Base-by-base conservation (phyloP, 2,113 vertebrate genomes). In the Dinomys branickii region DNA sequence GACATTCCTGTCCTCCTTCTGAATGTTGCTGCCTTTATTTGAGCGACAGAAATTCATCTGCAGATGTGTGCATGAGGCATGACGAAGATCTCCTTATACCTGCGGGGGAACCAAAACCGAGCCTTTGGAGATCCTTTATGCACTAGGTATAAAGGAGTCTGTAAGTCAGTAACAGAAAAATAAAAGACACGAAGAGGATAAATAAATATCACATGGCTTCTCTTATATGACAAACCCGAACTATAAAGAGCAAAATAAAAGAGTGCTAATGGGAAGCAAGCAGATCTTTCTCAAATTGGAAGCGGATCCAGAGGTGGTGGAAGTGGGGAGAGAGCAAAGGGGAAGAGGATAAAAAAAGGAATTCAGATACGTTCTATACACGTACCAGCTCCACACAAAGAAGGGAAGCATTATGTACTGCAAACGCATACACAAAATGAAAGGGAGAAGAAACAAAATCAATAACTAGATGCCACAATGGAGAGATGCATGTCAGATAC, bases 11-110 rank as follows among this genome's bases (percentile, higher is more conserved):
- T 90, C 89, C 81, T 96, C 56, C 61, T 73, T 75, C 35, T 96
- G 89, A 94, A 86, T 69, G 33, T 61, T 87, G 41, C 24, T 93
- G 33, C 78, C 86, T 96, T 95, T 96, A 86, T 97, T 89, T 94
- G 63, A 94, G 92, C 58, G 63, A 97, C 61, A 95, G 86, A 97
- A 97, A 96, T 96, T 89, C 38, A 65, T 61, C 82, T 63, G 47
- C 26, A 93, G 77, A 20, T 95, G 33, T 52, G 90, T 97, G 26
- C 13, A 73, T 58, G 83, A 89, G 71, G 7, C 81, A 35, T 63
- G 77, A 65, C 13, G 81, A 85, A 44, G 24, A 82, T 96, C 52
- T 81, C 44, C 92, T 71, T 93, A 38, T 22, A 59, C 26, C 7
- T 84, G 22, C 83, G 19, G 28, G 30, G 8, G 67, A 33, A 78